Evolutionary conservation across 2,888 invertebrate species (phyloP), one percentile per base, ranked within the genome.

Genomic region (Phaonia tiefii): DNA sequence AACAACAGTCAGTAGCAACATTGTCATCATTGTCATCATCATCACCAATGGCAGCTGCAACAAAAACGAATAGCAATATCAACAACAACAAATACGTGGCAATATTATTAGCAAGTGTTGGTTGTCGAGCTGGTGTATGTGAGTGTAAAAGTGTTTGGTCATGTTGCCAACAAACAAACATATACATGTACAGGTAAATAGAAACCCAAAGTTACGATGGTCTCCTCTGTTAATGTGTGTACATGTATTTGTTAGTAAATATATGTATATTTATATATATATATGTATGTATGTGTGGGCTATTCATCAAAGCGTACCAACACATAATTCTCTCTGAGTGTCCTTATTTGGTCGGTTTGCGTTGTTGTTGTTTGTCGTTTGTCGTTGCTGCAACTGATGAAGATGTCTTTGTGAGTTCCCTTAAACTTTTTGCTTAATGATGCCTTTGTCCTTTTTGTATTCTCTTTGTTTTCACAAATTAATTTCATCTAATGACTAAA

Each of bases 361-460:
- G 58, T 31, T 60, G 37, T 60, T 39, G 15, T 60, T 60, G 37
- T 15, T 15, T 39, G 37, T 11, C 1, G 20, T 39, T 3, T 26
- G 26, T n/a, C 31, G 15, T 31, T 31, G 58, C 4, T 31, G 8
- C 25, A n/a, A n/a, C n/a, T n/a, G n/a, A n/a, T 58, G 26, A 4
- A 17, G n/a, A 5, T 54, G 25, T 22, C 54, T 13, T 54, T 73
- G 25, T 25, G 49, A 10, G 37, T 20, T 60, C 37, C 39, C 1
- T 60, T 39, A 20, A 17, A 37, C 37, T 60, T 46, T 69, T 13
- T 49, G 22, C 51, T 73, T 70, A 70, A 73, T 73, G 70, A 70
- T 65, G 65, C 73, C 58, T 76, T 56, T 80, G 31, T 11, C 73
- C n/a, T 39, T 51, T 37, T 60, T 42, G n/a, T 75, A 11, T 75